Base-by-base conservation (phyloP, 2,113 vertebrate species). In the Callipepla californica region DNA sequence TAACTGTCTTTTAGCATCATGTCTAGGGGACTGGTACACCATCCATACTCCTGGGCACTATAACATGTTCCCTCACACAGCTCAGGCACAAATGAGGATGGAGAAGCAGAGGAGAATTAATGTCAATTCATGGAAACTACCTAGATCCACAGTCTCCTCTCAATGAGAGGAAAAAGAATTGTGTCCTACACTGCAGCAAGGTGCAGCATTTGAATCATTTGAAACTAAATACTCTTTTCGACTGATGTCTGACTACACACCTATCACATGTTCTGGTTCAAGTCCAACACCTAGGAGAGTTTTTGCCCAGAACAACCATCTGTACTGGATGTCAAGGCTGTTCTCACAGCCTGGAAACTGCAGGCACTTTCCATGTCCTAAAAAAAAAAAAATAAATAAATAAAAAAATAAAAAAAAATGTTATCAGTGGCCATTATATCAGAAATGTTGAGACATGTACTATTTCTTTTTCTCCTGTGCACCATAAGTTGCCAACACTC, bases 341-440 rank as follows among this genome's bases (percentile, higher is more conserved):
- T 34, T 78, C 11, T 26, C 38, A 26, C 13, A 66, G 26, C 20
- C 36, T 14, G 19, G 18, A 32, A 77, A n/a, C 30, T 9, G 8
- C 0, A 0, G 32, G 10, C 50, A 57, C 1, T 0, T 63, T 15
- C 8, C 28, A 40, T 70, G 16, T 2, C 28, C 23, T 30, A 55
- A 83, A 55, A 40, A 40, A 7, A n/a, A 36, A 36, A 36, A 36
- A 36, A 36, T 36, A 36, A 36, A 36, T 36, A 36, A 36, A 36
- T 36, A 36, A 36, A 73, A 12, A 25, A n/a, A n/a, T n/a, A n/a
- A n/a, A n/a, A n/a, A n/a, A n/a, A n/a, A n/a, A n/a, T 2, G 3
- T 44, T 47, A 63, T 40, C 4, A 59, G 28, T 14, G 7, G 6
- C 16, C 48, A 66, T 17, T 65, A 11, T 10, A 50, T 34, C 18